Evolutionary conservation across 2,888 invertebrate genomes (phyloP), one percentile per base, ranked within the genome.

Genomic region (Agrochola litura): DNA sequence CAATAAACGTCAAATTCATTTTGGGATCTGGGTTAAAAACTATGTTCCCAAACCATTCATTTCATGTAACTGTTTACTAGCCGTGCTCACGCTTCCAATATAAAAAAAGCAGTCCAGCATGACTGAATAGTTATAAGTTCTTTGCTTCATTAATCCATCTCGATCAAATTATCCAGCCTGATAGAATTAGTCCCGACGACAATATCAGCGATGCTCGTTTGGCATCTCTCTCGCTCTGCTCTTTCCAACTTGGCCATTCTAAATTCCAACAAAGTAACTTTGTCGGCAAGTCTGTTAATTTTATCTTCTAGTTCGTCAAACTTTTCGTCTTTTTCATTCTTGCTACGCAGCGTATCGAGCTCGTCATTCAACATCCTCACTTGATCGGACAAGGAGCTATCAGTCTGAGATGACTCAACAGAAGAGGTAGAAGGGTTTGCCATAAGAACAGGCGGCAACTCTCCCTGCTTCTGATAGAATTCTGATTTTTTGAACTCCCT

Each of bases 401-500:
- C 75, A n/a, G 75, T n/a, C 12, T 73, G 81, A 9, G 74, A 68
- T 0, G 56, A 63, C 19, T 84, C 84, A 0, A 68, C 46, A 8
- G 74, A 72, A 6, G 77, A 69, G 0, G 49, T 37, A 8, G 81
- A 69, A 16, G 43, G 5, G 19, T 41, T 54, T 41, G 82, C 84
- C 43, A 83, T 46, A 6, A 64, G 22, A 22, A 73, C 14, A 46
- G 73, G 84, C 8, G 78, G 54, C 6, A 66, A 63, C 9, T 86
- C 83, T 19, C 84, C 30, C 19, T 91, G 92, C 41, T 89, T 91
- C 67, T 88, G 84, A 74, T 94, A 95, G 58, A 95, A 94, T 4
- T 93, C 93, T 0, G 94, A 91, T 12, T 88, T 89, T 75, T 92
- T 93, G 46, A 95, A 96, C 61, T 89, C 85, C 9, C 81, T 85